phyloP scores from a whole-genome alignment of 1,140 invertebrate species.

The Aethina tumida region DNA sequence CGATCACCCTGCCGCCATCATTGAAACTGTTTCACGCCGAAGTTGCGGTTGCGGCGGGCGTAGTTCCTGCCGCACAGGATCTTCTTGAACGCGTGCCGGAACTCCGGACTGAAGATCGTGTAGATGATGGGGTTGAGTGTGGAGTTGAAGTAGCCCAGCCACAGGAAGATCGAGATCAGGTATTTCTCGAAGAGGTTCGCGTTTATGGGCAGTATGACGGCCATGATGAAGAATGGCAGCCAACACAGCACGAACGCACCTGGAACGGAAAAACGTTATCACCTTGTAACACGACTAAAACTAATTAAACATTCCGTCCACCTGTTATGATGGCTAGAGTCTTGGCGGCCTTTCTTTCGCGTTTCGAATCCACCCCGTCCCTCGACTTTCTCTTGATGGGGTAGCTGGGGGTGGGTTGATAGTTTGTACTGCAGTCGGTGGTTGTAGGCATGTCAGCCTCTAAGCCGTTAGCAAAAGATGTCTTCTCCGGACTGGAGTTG shows the following conservation, averaged over 20 bases:
- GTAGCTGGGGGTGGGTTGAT: conserved; percentile 31
- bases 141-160: conserved; percentile 83
- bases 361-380: conserved; percentile 63
- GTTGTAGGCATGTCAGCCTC: conserved; percentile 54
- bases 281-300: too few species aligned
- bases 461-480: conserved; percentile 56
- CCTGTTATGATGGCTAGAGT: conserved; percentile 86
- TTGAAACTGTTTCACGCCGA: conserved; percentile 32
- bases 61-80: conserved; percentile 57
- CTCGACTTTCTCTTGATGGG: conserved; percentile 47
- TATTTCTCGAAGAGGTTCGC: conserved; percentile 35
- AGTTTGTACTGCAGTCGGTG: conserved; percentile 34
- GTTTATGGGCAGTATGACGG: conserved; percentile 72
- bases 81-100: conserved; percentile 75
- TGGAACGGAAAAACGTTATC: too few species aligned
- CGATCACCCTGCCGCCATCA: conserved; percentile 36
- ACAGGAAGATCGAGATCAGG: conserved; percentile 63
- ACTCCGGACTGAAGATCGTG: conserved; percentile 82
- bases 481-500: conserved; percentile 58
- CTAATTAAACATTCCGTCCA: too few species aligned
- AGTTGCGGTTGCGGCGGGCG: conserved; percentile 37
- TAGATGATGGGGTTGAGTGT: conserved; percentile 84
- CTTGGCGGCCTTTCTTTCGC: conserved; percentile 86
- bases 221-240: conserved; percentile 83
- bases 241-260: conserved; percentile 78